Percentiles rank a stretch among this genome's conserved stretches.
Conservation (phyloP, 1,140 invertebrate species). For the Colletes latitarsis region DNA sequence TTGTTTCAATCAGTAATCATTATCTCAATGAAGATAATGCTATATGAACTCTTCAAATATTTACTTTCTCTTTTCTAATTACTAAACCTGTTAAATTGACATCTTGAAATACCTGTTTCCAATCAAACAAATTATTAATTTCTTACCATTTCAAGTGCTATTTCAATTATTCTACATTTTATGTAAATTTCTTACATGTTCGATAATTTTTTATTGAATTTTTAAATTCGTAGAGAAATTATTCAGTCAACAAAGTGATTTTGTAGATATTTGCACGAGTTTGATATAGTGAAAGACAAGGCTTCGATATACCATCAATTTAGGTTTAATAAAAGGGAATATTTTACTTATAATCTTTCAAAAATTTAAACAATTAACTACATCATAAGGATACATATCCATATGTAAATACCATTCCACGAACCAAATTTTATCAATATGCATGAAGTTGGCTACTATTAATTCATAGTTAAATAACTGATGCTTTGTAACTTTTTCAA, state of each 20-base stretch:
- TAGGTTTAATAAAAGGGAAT: no score
- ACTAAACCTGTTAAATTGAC: neutral
- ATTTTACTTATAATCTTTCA: no score
- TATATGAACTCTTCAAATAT: neutral
- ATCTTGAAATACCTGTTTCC: neutral
- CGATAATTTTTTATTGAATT: neutral
- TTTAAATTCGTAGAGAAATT: no score
- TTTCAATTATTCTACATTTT: neutral
- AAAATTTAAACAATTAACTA: neutral
- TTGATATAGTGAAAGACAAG: no score
- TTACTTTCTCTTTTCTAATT: neutral
- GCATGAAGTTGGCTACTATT: neutral
- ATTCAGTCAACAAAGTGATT: no score
- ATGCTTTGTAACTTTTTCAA: neutral
- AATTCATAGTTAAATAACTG: neutral
- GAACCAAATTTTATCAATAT: neutral
- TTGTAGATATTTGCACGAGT: no score
- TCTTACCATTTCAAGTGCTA: neutral
- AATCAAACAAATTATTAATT: neutral
- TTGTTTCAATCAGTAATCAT: neutral
- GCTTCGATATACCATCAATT: no score
- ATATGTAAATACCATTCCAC: neutral
- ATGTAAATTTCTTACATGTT: neutral
- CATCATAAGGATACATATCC: neutral
- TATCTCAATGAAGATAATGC: conserved; percentile 14